Base-by-base conservation (phyloP, 1,140 invertebrate species). In the Asobara japonica region DNA sequence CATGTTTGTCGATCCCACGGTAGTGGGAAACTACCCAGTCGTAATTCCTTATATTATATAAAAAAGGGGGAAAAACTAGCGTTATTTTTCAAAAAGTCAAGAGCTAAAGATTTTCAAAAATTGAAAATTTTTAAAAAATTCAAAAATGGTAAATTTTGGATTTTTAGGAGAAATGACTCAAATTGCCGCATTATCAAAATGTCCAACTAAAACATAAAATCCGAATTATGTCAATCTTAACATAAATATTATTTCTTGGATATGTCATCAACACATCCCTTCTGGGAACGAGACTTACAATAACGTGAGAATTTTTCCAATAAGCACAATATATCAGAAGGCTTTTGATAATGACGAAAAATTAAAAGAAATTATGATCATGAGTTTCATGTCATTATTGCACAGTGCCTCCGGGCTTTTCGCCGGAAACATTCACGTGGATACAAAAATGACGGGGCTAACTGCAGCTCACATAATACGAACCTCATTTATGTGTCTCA, bases 361-460 rank as follows among this genome's bases (percentile, higher is more conserved):
- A 56, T 25, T 56, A 18, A 22, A 56, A 56, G 13, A 56, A 56
- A 56, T 6, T 7, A 56, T 56, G 18, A 56, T n/a, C 16, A 56
- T 56, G 1, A 56, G 2, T 25, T 25, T 56, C 13, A 1, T 56
- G 2, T 56, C 51, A 56, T 56, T 27, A 56, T 10, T 18, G 25
- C 6, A 11, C 1, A 25, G 18, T 0, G 13, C 51, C 51, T 56
- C 1, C 11, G 51, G 51, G 51, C 11, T 56, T 5, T 56, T 56
- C 51, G 25, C 51, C 51, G 22, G 51, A 56, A 56, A 25, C 51
- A 1, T 25, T 56, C 51, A 56, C 51, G 51, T 56, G 51, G 51
- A 11, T 22, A 56, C 51, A 22, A 56, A 18, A 56, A 56, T 56
- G 20, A 18, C 51, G 25, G 5, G 0, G 11, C 11, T 11, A 56